These are phyloP conservation scores for honey bee (Apis mellifera) DNA, from an alignment of 1,140 invertebrate genomes.

Conservation along the genomic window DNA sequence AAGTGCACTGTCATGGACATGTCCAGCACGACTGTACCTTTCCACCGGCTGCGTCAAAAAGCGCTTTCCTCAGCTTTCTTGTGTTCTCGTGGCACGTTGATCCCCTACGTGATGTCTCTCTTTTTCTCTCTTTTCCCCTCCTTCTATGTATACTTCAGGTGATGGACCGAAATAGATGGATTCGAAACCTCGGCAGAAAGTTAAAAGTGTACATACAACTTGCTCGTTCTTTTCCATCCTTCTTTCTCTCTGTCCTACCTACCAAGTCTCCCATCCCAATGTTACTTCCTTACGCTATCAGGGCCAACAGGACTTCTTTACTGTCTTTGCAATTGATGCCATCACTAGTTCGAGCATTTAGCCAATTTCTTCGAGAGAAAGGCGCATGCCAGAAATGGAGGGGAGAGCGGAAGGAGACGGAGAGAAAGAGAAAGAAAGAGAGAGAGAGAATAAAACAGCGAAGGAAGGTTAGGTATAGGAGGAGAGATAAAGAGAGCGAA, in stretches of 20 bases:
- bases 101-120: constrained; percentile 34
- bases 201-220: constrained; percentile 63
- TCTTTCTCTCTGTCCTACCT: constrained; percentile 31
- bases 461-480: neutral
- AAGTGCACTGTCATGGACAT: constrained; percentile 12
- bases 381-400: neutral
- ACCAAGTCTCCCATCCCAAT: constrained; percentile 27
- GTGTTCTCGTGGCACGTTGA: constrained; percentile 28
- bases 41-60: constrained; percentile 23
- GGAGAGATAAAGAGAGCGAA: constrained; percentile 4
- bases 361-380: constrained; percentile 19
- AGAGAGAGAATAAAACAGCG: neutral
- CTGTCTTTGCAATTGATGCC: constrained; percentile 45
- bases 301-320: constrained; percentile 23
- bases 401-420: neutral
- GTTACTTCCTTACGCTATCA: constrained; percentile 38
- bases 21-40: constrained; percentile 4
- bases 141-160: constrained; percentile 61
- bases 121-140: neutral
- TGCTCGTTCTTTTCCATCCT: constrained; percentile 30
- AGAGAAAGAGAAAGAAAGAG: neutral
- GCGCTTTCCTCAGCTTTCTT: constrained; percentile 39
- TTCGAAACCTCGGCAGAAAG: constrained; percentile 65
- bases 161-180: constrained; percentile 70
- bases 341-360: constrained; percentile 32